Evolutionary conservation across 2,888 invertebrate genomes (phyloP), one percentile per base, ranked within the genome.

Genomic region (Spatulosminthurus flaviceps): DNA sequence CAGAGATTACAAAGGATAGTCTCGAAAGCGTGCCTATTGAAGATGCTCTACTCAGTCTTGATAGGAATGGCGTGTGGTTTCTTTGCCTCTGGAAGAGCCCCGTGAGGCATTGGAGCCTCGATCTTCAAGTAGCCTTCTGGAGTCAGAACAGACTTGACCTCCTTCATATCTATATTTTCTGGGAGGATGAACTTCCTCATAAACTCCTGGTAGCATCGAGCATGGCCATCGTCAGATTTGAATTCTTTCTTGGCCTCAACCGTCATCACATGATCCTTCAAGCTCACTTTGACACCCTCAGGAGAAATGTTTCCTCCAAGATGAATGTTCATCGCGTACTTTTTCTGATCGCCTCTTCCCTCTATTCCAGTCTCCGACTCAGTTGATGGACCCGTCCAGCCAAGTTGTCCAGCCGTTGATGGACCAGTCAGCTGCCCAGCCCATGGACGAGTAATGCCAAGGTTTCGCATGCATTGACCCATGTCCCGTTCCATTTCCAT

Each of bases 131-230:
- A 77, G 13, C 77, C 77, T 24, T 77, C 43, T 24, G 76, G 76
- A 21, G 67, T 69, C 51, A 77, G 21, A 41, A 77, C 43, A n/a
- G 77, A 69, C 51, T 77, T 77, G 69, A 77, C 77, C 67, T 77
- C 69, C 77, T 67, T 77, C 69, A 69, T 67, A 28, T 77, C 24
- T 1, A 77, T 69, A 69, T 69, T 66, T 0, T 67, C 43, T 1
- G 77, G 77, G 22, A 77, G 43, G 1, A 69, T 77, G 26, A 77
- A 77, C 43, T 67, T 67, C 2, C 69, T 41, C 43, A 22, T 77
- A 24, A 69, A 77, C 21, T 77, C 77, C 41, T 77, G 77, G 42
- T 77, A 69, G 1, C 67, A 22, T 24, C 76, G n/a, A 4, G 67
- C 29, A 16, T 13, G 42, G 21, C 76, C 76, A 66, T 76, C 76